A percentile compares a stretch with the other conserved stretches of the same genome.
These are phyloP conservation scores for Apamea crenata DNA, from an alignment of 2,888 invertebrate genomes.

Conservation along the genomic window DNA sequence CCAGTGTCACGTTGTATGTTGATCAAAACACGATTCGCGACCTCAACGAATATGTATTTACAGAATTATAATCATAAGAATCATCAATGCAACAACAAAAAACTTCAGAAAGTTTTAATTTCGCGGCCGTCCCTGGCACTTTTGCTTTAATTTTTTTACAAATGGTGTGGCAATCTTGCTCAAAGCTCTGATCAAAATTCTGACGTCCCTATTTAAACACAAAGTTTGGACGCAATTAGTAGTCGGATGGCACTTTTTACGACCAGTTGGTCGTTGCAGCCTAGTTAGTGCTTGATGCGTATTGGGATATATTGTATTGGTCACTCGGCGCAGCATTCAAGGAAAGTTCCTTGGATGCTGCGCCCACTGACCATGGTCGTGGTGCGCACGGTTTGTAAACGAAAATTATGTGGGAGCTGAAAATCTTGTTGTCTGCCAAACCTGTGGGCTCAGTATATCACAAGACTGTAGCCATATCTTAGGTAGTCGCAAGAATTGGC, in stretches of 20 bases:
- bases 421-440: neutral
- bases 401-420: neutral
- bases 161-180: neutral
- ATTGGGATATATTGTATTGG: neutral
- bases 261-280: neutral
- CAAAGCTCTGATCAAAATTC: neutral
- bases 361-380: neutral
- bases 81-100: neutral
- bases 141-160: constrained; percentile 59
- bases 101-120: neutral
- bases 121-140: neutral
- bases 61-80: neutral
- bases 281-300: neutral
- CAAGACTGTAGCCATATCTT: neutral
- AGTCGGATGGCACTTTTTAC: neutral
- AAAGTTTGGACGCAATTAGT: neutral
- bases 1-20: neutral
- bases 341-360: neutral
- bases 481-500: neutral
- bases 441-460: neutral
- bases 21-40: neutral
- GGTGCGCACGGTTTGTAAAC: neutral
- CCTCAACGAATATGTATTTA: neutral
- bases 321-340: no score
- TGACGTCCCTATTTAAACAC: neutral